Evolutionary conservation across 2,888 invertebrate genomes (phyloP), one percentile per base, ranked within the genome.

Genomic region (Xylocampa areola): DNA sequence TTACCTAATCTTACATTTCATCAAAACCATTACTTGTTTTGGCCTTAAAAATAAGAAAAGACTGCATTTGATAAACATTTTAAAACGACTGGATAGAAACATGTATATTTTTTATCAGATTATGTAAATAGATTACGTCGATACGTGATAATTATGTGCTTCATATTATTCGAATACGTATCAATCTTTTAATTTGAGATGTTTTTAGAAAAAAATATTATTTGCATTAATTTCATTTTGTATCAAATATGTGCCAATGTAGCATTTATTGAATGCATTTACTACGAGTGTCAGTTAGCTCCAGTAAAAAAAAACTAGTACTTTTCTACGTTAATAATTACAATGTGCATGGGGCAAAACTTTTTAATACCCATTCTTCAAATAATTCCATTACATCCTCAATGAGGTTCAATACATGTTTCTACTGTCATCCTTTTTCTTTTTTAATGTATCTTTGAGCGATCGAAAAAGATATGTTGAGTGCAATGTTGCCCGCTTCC

Each of bases 231-330:
- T 4, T 32, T 32, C 32, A 32, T 32, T 45, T 52, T 52, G 0
- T 55, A 61, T 49, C 14, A 57, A 63, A 21, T 55, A 66, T 67
- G 64, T 76, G 79, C 80, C 80, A 81, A 81, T 48, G 39, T 83
- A 79, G 71, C 68, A 64, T 53, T 53, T 71, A 73, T 60, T 14
- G 68, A 65, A 66, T 76, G 84, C 83, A 86, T 86, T 86, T 79
- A 77, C 67, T 72, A 62, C 65, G 59, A 53, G n/a, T 51, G 37
- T 47, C 49, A 33, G 32, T 48, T 17, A 27, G 29, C 51, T 47
- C 41, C 62, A 40, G 23, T 17, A 47, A 51, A n/a, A 10, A 44
- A 44, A 29, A 32, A 25, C 5, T 45, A 7, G 11, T 37, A 2
- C 1, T 32, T 62, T 60, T 61, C 16, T 61, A 47, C 41, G 27